phyloP scores from a whole-genome alignment of 2,113 vertebrate species.

The Gavia stellata region DNA sequence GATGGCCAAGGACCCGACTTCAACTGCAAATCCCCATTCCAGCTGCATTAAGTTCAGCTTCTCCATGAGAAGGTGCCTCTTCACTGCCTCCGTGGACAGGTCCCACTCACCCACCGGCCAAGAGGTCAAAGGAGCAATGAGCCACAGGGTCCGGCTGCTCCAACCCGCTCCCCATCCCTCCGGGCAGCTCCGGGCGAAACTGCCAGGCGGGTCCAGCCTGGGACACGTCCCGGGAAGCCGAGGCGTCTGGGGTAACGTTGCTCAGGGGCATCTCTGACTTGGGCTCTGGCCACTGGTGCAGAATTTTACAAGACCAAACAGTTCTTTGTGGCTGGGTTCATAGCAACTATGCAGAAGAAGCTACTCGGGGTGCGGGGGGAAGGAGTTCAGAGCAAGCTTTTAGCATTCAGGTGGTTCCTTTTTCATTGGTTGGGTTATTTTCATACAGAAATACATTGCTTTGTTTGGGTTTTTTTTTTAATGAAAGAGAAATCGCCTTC shows the following conservation, averaged over 20 bases:
- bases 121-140: neutral
- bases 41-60: neutral
- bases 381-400: neutral
- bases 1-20: neutral
- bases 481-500: constrained; percentile 13
- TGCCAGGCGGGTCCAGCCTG: neutral
- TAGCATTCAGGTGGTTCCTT: neutral
- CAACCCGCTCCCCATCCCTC: neutral
- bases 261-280: neutral
- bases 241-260: fast-evolving
- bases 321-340: neutral
- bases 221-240: neutral
- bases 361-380: neutral
- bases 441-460: neutral
- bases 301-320: constrained; percentile 17
- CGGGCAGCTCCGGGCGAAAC: fast-evolving
- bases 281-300: neutral
- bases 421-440: neutral
- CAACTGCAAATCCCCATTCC: fast-evolving
- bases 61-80: neutral
- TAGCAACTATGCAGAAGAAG: neutral
- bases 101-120: fast-evolving
- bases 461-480: neutral
- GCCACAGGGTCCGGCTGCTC: fast-evolving
- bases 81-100: neutral